Evolutionary conservation across 2,888 invertebrate species (phyloP).

Genomic region (Gerris lacustris): DNA sequence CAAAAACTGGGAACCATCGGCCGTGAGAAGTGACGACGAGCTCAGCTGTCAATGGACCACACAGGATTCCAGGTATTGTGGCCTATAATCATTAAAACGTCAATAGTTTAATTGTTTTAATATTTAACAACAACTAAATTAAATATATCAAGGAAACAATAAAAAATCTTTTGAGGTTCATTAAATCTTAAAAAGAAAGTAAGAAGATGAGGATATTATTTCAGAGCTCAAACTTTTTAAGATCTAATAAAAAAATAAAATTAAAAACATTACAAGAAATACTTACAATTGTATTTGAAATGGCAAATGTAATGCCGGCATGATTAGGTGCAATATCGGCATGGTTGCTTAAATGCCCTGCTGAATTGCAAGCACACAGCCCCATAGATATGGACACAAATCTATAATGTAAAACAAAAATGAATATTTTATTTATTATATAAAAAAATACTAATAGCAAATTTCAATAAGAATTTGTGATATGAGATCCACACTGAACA

Average conservation of each 20-base stretch:
- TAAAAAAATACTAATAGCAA: too few species aligned
- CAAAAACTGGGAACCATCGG: conserved; percentile 61
- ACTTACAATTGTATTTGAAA: conserved; percentile 57
- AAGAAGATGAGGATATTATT: too few species aligned
- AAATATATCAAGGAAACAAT: too few species aligned
- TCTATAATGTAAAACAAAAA: conserved; percentile 31
- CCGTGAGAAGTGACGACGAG: conserved; percentile 53
- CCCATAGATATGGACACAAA: conserved; percentile 63
- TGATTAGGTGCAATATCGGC: conserved; percentile 65
- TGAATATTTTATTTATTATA: too few species aligned
- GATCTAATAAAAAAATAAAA: too few species aligned
- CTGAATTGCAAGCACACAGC: conserved; percentile 59
- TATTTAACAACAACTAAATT: too few species aligned
- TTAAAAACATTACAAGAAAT: background rate
- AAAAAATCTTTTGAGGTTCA: too few species aligned
- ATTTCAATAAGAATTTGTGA: too few species aligned
- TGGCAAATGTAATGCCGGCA: conserved; percentile 62
- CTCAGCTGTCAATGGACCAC: conserved; percentile 63
- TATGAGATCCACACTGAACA: too few species aligned
- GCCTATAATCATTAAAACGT: conserved; percentile 39
- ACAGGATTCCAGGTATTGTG: conserved; percentile 60
- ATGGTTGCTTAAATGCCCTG: conserved; percentile 63
- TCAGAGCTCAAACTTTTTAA: too few species aligned
- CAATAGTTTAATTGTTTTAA: too few species aligned
- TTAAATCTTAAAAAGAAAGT: too few species aligned